Conservation (phyloP, 2,888 invertebrate genomes). For the Acleris sparsana region DNA sequence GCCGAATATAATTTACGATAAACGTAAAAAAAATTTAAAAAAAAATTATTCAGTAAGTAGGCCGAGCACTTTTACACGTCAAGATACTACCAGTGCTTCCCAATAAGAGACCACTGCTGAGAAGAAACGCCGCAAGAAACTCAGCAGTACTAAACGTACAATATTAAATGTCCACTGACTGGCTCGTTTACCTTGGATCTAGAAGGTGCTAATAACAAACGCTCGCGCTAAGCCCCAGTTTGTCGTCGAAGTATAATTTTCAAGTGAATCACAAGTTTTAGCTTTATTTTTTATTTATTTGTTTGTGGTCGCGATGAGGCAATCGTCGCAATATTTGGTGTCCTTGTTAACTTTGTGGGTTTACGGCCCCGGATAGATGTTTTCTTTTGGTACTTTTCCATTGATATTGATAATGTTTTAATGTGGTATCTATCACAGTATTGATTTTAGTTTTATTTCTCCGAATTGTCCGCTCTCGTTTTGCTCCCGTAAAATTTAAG, state of each 20-base stretch:
- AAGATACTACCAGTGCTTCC: no score
- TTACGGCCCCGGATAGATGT: constrained; percentile 18
- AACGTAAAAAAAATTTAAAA: no score
- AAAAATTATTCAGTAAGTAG: no score
- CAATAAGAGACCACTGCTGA: no score
- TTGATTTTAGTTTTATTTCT: no score
- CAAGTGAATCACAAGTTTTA: constrained; percentile 42
- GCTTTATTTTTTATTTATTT: constrained; percentile 34
- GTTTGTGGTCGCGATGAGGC: constrained; percentile 43
- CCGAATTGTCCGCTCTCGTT: no score
- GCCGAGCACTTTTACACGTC: no score
- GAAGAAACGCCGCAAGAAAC: no score
- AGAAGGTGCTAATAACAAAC: constrained; percentile 23
- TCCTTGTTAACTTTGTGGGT: constrained; percentile 18
- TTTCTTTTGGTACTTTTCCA: constrained; percentile 17
- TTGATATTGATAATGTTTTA: not conserved
- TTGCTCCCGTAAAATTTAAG: no score
- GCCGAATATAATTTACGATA: no score
- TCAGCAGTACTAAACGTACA: no score
- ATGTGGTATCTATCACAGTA: no score
- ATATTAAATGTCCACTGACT: not conserved
- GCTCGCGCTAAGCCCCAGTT: constrained; percentile 43
- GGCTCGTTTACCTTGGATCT: not conserved
- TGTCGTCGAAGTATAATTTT: constrained; percentile 13
- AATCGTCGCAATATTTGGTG: constrained; percentile 30